Conservation (phyloP, 2,888 invertebrate genomes). For the Amiota communis region DNA sequence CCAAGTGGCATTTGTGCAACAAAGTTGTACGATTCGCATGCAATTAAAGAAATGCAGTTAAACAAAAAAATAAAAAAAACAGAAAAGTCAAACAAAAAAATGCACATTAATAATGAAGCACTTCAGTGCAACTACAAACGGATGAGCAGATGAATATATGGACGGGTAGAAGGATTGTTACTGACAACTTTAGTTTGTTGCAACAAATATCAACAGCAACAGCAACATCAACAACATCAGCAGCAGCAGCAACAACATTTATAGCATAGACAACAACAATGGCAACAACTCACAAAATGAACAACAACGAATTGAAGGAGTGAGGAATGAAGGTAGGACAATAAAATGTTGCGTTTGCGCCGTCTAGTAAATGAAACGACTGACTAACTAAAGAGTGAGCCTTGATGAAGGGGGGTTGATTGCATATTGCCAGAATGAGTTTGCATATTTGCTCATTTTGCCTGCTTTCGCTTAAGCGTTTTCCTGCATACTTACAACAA, state of each 20-base stretch:
- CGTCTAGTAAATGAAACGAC: not conserved
- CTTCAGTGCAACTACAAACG: not conserved
- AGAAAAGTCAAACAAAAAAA: slow-evolving; percentile 1
- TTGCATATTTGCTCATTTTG: not conserved
- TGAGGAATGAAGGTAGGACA: too few species aligned
- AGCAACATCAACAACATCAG: slow-evolving; percentile 37
- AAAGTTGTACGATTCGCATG: not conserved
- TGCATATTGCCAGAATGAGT: not conserved
- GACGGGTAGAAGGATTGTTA: not conserved
- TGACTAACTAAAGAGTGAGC: slow-evolving; percentile 26
- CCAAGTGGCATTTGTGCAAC: not conserved
- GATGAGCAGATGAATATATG: too few species aligned
- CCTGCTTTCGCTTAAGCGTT: not conserved
- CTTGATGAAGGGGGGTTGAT: not conserved
- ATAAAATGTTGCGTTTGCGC: too few species aligned
- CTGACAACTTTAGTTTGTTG: not conserved
- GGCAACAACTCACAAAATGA: too few species aligned
- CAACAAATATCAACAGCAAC: not conserved
- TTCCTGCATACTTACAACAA: not conserved
- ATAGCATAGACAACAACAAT: too few species aligned
- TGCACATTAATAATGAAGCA: slow-evolving; percentile 9
- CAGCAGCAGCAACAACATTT: slow-evolving; percentile 49
- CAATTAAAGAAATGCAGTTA: not conserved
- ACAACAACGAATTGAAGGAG: too few species aligned
- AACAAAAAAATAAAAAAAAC: slow-evolving; percentile 4